phyloP scores from a whole-genome alignment of 2,797 vertebrate genomes.

The Hipposideros larvatus region DNA sequence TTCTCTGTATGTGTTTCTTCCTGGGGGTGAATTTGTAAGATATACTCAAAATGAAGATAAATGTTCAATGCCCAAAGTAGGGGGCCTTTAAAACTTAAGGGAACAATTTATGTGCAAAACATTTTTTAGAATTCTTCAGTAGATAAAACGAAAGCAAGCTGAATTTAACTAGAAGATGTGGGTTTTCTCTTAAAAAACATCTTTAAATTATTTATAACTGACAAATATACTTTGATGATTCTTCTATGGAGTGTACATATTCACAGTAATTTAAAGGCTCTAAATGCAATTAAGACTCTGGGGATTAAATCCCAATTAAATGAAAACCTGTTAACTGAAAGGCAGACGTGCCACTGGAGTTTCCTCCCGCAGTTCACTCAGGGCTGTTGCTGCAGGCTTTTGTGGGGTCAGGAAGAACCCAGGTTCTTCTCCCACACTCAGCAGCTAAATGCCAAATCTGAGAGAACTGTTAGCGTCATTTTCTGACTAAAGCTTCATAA shows the following conservation, averaged over 20 bases:
- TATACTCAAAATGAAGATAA: constrained; percentile 3
- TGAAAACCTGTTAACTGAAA: not conserved
- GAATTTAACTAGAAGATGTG: constrained; percentile 30
- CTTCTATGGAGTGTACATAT: not conserved
- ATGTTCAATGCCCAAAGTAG: not conserved
- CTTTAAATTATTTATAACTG: constrained; percentile 31
- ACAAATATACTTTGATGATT: not conserved
- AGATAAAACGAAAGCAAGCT: constrained; percentile 47
- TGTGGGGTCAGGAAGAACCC: not conserved
- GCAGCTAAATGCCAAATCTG: not conserved
- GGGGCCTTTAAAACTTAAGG: constrained; percentile 27
- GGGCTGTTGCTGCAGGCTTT: not conserved
- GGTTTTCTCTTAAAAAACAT: not conserved
- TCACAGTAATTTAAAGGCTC: not conserved
- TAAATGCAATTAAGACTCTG: not conserved
- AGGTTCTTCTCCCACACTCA: not conserved
- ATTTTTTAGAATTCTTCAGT: not conserved
- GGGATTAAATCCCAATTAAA: not conserved
- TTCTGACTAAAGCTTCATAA: constrained; percentile 7
- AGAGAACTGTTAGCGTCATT: not conserved
- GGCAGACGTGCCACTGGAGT: not conserved
- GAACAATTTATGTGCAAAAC: not conserved
- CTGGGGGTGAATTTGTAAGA: not conserved
- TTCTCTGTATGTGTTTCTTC: not conserved
- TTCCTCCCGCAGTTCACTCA: not conserved